Conservation (phyloP, 2,888 invertebrate species). For the Drosophila macrothrix region DNA sequence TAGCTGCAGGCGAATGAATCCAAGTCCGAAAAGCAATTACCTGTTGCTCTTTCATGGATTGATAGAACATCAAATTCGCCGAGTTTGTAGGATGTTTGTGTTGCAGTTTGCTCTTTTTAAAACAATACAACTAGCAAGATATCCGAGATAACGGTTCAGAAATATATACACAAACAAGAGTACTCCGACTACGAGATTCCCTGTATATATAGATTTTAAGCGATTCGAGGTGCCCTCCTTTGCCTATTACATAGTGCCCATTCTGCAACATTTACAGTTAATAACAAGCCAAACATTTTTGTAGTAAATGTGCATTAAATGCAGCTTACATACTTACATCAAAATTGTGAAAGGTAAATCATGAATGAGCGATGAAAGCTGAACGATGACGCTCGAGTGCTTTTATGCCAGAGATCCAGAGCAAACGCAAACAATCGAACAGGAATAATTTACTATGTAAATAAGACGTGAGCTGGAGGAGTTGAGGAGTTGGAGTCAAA, state of each 20-base stretch:
- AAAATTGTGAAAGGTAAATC: constrained; percentile 75
- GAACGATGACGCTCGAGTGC: constrained; percentile 76
- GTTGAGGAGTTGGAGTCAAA: constrained; percentile 1
- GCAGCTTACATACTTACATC: constrained; percentile 14
- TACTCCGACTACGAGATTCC: neutral
- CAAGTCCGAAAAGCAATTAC: constrained; percentile 68
- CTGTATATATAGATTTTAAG: neutral
- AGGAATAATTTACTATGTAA: constrained; percentile 82
- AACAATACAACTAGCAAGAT: constrained; percentile 56
- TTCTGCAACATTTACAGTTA: constrained; percentile 2
- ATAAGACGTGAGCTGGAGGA: constrained; percentile 64
- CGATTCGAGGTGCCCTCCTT: neutral
- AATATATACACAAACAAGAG: constrained; percentile 17
- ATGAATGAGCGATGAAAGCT: constrained; percentile 74
- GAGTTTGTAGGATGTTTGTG: constrained; percentile 8
- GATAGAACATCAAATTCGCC: constrained; percentile 48
- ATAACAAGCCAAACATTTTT: constrained; percentile 22
- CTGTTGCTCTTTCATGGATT: constrained; percentile 38
- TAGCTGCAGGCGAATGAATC: constrained; percentile 58
- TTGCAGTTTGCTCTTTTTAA: constrained; percentile 3
- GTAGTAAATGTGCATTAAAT: constrained; percentile 22
- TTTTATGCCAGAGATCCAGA: constrained; percentile 77
- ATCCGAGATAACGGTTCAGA: constrained; percentile 61
- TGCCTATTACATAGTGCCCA: neutral
- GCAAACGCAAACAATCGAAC: constrained; percentile 79